Evolutionary conservation across 2,888 invertebrate genomes (phyloP), one percentile per base, ranked within the genome.

Genomic region (Herminia tarsipennalis): DNA sequence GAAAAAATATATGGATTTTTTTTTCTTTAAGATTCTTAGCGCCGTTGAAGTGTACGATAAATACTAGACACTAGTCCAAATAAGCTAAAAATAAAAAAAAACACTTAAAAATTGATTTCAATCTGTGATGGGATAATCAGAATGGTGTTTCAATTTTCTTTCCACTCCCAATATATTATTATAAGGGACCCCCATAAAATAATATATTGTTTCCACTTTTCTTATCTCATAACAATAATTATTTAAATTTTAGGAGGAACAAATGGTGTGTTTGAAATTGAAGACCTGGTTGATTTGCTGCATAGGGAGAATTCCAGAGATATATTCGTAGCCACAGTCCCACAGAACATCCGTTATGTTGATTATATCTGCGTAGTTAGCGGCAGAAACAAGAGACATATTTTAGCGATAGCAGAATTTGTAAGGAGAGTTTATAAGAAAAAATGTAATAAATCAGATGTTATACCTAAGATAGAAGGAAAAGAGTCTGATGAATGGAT

Each of bases 221-320:
- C n/a, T n/a, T n/a, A n/a, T n/a, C n/a, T n/a, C n/a, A n/a, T n/a
- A n/a, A n/a, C n/a, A n/a, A n/a, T n/a, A n/a, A n/a, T n/a, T n/a
- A n/a, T 24, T 9, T 5, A 10, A 54, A 51, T 90, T 92, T 32
- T 73, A 98, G 98, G 96, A 76, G 98, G 98, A 8, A 70, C 92
- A 49, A 92, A 81, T 57, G 98, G 98, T 18, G 98, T 98, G 0
- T 98, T 95, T 86, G 98, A 98, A 67, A 93, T 98, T 29, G 95
- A 97, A 75, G 97, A 98, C 57, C 83, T 98, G 33, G 94, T 98
- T 0, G 93, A 94, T 10, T 84, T 97, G 14, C 83, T 99, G 17
- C 92, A 93, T 57, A 92, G 93, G 70, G 97, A 98, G 80, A 97
- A 96, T 75, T 95, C 94, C 0, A 91, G 92, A 72, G 94, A 98